Evolutionary conservation across 2,113 vertebrate genomes (phyloP).

Genomic region (Saiga tatarica): DNA sequence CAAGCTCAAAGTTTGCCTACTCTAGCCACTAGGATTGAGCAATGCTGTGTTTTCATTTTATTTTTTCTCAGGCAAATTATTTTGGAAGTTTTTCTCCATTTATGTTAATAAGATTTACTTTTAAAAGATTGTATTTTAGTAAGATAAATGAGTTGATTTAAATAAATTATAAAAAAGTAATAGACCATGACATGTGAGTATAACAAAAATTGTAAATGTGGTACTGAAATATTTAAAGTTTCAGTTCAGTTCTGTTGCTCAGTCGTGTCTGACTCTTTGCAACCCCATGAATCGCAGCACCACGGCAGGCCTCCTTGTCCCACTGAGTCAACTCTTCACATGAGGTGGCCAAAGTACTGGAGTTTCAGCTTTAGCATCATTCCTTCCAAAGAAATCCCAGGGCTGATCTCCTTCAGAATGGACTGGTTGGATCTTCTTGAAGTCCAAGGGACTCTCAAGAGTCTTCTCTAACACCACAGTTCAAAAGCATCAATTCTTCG

Average conservation of each 20-base stretch:
- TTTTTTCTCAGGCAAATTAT: not conserved
- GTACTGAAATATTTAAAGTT: not conserved
- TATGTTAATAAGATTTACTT: not conserved
- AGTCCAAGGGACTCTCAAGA: too few species aligned
- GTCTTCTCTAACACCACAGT: too few species aligned
- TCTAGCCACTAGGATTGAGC: not conserved
- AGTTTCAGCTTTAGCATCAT: too few species aligned
- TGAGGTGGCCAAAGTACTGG: too few species aligned
- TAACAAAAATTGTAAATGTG: not conserved
- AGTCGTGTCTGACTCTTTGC: too few species aligned
- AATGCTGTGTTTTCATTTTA: not conserved
- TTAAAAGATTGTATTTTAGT: not conserved
- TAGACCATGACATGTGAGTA: not conserved
- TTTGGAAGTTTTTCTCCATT: not conserved
- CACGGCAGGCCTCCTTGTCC: too few species aligned
- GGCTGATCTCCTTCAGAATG: too few species aligned
- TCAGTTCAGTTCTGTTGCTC: not conserved
- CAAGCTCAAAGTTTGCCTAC: not conserved
- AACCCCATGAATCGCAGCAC: too few species aligned
- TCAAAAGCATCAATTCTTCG: too few species aligned
- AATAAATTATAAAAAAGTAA: not conserved
- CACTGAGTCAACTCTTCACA: too few species aligned
- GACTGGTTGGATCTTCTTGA: too few species aligned
- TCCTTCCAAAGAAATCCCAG: too few species aligned
- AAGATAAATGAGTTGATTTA: not conserved